Base-by-base conservation (phyloP, 2,888 invertebrate species). In the Macrosiphum euphorbiae region DNA sequence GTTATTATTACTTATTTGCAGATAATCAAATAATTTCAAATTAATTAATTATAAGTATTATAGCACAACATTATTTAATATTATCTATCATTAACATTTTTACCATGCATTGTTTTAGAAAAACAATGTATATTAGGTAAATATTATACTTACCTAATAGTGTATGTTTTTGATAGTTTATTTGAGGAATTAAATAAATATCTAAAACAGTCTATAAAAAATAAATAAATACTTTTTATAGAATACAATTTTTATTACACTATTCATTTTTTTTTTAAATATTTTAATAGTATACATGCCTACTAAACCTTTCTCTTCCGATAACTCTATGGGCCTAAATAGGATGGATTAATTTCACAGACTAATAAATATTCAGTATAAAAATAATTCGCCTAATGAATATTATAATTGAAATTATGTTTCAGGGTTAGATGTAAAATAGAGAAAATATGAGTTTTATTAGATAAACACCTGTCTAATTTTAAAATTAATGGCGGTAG, bases 331-430 rank as follows among this genome's bases (percentile, higher is more conserved):
- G 35, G 20, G 78, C 35, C 78, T 78, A 78, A 78, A 41, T 26
- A 55, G 55, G 26, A 41, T 11, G 35, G 11, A 55, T 55, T 55
- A 88, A 55, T 88, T 55, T 88, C 41, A 55, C 55, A 26, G 26
- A 35, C 78, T 26, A 26, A 58, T 88, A 88, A 58, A 58, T 58
- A 88, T 88, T 88, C 88, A 88, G 35, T 28, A 41, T 13, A 35
- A 58, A 88, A 88, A 58, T 41, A 55, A 26, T 88, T 88, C 28
- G 28, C 41, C 55, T 88, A 41, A 89, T 89, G 89, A 89, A 89
- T 89, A 89, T 89, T 89, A 89, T 89, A 89, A 89, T 61, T 89
- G 44, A 89, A 89, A 61, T 89, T 58, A 44, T 44, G 44, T 41
- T 44, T 41, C 89, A 16, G 28, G 55, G 89, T 44, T 16, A n/a